Percentiles rank a stretch among this genome's conserved stretches.
These are phyloP conservation scores for Graphium colonna DNA, from an alignment of 2,888 invertebrate species.

Conservation along the genomic window DNA sequence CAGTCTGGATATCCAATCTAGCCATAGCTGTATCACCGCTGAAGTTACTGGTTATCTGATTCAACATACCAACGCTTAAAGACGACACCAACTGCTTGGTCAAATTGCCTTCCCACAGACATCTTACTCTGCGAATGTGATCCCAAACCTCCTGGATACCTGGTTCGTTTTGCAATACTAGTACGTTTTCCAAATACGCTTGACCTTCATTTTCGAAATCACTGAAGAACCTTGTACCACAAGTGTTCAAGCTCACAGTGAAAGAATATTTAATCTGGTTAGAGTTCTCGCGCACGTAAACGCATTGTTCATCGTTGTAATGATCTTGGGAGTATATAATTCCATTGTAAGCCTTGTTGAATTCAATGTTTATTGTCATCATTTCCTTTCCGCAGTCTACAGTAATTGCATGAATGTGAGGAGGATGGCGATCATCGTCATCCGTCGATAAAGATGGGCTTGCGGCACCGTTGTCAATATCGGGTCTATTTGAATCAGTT, in stretches of 20 bases:
- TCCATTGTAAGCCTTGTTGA: slow-evolving; percentile 87
- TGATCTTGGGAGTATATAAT: slow-evolving; percentile 90
- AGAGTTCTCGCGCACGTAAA: slow-evolving; percentile 86
- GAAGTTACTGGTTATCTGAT: slow-evolving; percentile 89
- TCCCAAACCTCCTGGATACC: slow-evolving; percentile 91
- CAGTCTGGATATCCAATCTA: slow-evolving; percentile 87
- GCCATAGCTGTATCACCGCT: slow-evolving; percentile 92
- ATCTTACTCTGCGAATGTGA: slow-evolving; percentile 87
- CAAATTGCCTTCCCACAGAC: slow-evolving; percentile 90
- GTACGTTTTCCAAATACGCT: slow-evolving; percentile 88
- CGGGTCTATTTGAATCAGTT: slow-evolving; percentile 32
- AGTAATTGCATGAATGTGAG: slow-evolving; percentile 87
- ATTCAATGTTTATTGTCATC: slow-evolving; percentile 90
- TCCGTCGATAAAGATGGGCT: slow-evolving; percentile 38
- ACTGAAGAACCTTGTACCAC: slow-evolving; percentile 89
- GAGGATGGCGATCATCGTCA: slow-evolving; percentile 85
- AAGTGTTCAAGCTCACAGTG: slow-evolving; percentile 86
- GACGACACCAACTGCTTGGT: slow-evolving; percentile 87
- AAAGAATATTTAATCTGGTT: slow-evolving; percentile 85
- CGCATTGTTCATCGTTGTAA: slow-evolving; percentile 83
- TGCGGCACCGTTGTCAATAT: slow-evolving; percentile 29
- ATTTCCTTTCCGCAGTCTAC: slow-evolving; percentile 89
- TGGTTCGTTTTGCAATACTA: slow-evolving; percentile 88
- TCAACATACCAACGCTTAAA: slow-evolving; percentile 88
- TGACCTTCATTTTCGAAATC: slow-evolving; percentile 88